Evolutionary conservation across 2,797 vertebrate species (phyloP).

Genomic region (Chelmon rostratus): DNA sequence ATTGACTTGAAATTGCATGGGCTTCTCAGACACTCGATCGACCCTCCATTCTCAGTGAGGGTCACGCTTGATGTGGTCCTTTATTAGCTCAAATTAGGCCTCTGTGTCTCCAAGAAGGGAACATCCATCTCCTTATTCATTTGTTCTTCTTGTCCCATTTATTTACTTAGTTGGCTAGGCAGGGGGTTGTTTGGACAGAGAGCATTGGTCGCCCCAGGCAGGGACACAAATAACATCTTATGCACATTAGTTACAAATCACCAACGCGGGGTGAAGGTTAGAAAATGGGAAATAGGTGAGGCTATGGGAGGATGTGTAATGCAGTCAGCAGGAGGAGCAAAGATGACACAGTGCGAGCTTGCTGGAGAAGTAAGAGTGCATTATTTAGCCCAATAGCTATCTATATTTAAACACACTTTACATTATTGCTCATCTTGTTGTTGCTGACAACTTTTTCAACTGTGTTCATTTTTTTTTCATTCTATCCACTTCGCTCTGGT

Average conservation of each 20-base stretch:
- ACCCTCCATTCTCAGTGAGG: slow-evolving; percentile 67
- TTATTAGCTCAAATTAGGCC: slow-evolving; percentile 82
- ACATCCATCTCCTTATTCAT: slow-evolving; percentile 80
- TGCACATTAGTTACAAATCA: slow-evolving; percentile 77
- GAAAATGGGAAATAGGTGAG: slow-evolving; percentile 50
- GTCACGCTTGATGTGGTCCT: slow-evolving; percentile 78
- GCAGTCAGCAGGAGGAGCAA: not conserved
- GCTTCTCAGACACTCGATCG: slow-evolving; percentile 68
- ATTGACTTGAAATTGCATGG: slow-evolving; percentile 74
- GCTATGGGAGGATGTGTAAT: slow-evolving; percentile 7
- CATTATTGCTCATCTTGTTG: not conserved
- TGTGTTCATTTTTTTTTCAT: not conserved
- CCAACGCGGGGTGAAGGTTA: slow-evolving; percentile 68
- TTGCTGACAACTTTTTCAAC: not conserved
- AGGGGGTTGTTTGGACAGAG: slow-evolving; percentile 66
- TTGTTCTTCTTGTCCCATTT: slow-evolving; percentile 77
- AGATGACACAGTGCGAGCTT: not conserved
- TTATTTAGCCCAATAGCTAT: not conserved
- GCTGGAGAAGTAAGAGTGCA: not conserved
- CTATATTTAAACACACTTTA: not conserved
- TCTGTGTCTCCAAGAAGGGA: slow-evolving; percentile 72
- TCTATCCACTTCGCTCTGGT: not conserved
- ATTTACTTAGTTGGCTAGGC: slow-evolving; percentile 74
- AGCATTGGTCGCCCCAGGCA: slow-evolving; percentile 64
- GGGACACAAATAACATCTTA: slow-evolving; percentile 74